These are phyloP conservation scores for Cosmorhoe ocellata DNA, from an alignment of 2,888 invertebrate species.

Conservation along the genomic window DNA sequence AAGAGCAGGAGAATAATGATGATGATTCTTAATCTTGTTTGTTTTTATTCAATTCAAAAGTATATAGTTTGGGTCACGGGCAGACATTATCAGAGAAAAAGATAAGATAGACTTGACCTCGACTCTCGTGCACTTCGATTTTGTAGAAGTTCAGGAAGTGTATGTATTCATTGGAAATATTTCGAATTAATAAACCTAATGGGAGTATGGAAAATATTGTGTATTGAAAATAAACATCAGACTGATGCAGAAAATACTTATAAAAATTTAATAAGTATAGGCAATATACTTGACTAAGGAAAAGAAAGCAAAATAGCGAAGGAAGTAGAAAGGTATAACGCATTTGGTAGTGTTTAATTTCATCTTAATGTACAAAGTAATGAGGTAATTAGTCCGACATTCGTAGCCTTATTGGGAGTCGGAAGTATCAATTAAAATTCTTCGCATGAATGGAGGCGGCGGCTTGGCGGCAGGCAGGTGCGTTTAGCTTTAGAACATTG, in stretches of 20 bases:
- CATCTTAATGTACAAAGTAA: slow-evolving; percentile 27
- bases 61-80: slow-evolving; percentile 3
- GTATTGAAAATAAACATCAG: too few species aligned
- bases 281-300: not conserved
- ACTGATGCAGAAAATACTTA: too few species aligned
- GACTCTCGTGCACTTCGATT: slow-evolving; percentile 5
- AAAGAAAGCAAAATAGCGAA: slow-evolving; percentile 15
- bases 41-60: not conserved
- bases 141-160: not conserved
- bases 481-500: slow-evolving; percentile 49
- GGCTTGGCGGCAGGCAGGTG: slow-evolving; percentile 49
- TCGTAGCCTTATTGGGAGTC: slow-evolving; percentile 20
- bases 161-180: not conserved
- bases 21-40: too few species aligned
- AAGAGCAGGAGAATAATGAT: too few species aligned
- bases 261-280: too few species aligned
- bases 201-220: too few species aligned
- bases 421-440: slow-evolving; percentile 50
- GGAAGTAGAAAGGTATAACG: slow-evolving; percentile 23
- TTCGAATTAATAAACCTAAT: too few species aligned
- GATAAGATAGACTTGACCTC: slow-evolving; percentile 17
- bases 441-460: slow-evolving; percentile 45
- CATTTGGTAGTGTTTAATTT: slow-evolving; percentile 27
- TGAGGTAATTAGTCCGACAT: slow-evolving; percentile 33
- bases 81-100: slow-evolving; percentile 5